phyloP scores from a whole-genome alignment of 2,888 invertebrate genomes.

The Bombylius discolor region DNA sequence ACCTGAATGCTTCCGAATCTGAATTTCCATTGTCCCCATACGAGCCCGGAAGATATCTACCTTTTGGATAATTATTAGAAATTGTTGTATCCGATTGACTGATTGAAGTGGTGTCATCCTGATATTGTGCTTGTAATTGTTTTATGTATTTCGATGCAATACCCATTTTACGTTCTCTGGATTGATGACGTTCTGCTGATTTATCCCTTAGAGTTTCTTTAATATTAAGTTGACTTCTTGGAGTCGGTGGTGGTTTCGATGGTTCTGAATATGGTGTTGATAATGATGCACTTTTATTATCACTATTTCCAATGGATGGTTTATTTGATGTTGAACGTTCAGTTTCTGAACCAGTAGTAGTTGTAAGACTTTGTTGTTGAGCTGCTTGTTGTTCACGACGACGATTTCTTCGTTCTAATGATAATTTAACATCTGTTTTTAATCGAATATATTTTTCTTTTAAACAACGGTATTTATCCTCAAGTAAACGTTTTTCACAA shows the following conservation, averaged over 20 bases:
- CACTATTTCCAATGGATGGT: conserved; percentile 40
- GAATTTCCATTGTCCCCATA: conserved; percentile 35
- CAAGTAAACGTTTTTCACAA: conserved; percentile 55
- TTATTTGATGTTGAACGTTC: conserved; percentile 64
- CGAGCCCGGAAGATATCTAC: conserved; percentile 25
- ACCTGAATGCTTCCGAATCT: conserved; percentile 29
- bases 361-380: conserved; percentile 12
- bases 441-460: conserved; percentile 70
- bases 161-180: conserved; percentile 21
- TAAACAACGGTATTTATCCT: conserved; percentile 65
- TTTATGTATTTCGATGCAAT: conserved; percentile 33
- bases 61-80: conserved; percentile 32
- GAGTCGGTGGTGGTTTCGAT: conserved; percentile 11
- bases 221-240: not conserved
- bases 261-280: conserved; percentile 22
- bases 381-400: conserved; percentile 44
- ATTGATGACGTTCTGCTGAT: conserved; percentile 16
- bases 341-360: conserved; percentile 64
- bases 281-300: conserved; percentile 28
- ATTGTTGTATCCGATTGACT: conserved; percentile 36
- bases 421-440: conserved; percentile 66
- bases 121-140: conserved; percentile 27
- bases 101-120: conserved; percentile 31
- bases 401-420: conserved; percentile 60
- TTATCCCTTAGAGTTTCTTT: conserved; percentile 13